A percentile compares a stretch with the other conserved stretches of the same genome.
These are phyloP conservation scores for Oryzias woworae DNA, from an alignment of 2,113 vertebrate species.

Conservation along the genomic window DNA sequence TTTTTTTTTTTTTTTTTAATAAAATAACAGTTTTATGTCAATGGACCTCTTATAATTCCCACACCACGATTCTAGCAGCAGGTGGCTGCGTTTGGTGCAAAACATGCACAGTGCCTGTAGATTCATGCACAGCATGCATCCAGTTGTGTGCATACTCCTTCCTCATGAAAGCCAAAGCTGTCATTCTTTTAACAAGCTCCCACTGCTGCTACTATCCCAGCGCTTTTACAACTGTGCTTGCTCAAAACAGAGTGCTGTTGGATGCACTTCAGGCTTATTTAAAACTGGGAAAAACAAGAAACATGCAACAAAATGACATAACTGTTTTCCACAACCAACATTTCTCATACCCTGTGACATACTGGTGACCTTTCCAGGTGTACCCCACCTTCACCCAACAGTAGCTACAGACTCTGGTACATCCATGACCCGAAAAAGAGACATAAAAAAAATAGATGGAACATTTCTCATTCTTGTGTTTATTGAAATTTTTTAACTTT, in stretches of 20 bases:
- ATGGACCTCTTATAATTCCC: slow-evolving; percentile 16
- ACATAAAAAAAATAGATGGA: no score
- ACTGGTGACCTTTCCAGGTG: no score
- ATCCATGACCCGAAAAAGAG: no score
- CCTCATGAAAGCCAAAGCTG: slow-evolving; percentile 38
- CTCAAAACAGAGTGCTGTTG: slow-evolving; percentile 39
- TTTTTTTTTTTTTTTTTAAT: background rate
- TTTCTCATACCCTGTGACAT: slow-evolving; percentile 1
- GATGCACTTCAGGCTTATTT: slow-evolving; percentile 48
- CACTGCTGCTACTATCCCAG: slow-evolving; percentile 35
- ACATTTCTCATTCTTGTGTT: slow-evolving; percentile 1
- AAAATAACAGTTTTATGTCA: slow-evolving; percentile 17
- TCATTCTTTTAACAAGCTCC: slow-evolving; percentile 58
- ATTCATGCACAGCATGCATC: slow-evolving; percentile 36
- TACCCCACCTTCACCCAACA: no score
- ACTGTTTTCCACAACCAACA: slow-evolving; percentile 14
- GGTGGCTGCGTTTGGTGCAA: slow-evolving; percentile 15
- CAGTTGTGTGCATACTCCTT: slow-evolving; percentile 41
- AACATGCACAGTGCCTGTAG: slow-evolving; percentile 19
- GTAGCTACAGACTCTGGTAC: no score
- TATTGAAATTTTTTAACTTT: no score
- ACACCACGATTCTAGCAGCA: slow-evolving; percentile 1
- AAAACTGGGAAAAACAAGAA: slow-evolving; percentile 20
- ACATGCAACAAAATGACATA: slow-evolving; percentile 11
- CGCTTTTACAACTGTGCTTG: slow-evolving; percentile 28